Base-by-base conservation (phyloP, 2,113 vertebrate species). In the Chauna torquata region DNA sequence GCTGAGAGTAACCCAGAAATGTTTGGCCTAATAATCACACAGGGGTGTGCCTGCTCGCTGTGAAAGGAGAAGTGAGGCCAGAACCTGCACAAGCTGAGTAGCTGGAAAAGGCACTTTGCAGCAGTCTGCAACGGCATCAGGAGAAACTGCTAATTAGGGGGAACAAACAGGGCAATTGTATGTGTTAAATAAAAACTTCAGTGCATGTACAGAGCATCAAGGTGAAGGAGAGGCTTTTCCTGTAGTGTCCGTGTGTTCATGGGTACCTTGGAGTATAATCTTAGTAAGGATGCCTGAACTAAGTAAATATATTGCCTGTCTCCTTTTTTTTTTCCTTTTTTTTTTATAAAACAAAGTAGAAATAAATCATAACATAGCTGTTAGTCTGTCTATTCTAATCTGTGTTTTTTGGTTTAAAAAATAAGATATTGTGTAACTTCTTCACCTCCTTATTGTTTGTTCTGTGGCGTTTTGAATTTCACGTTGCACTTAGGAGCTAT, bases 241-340 rank as follows among this genome's bases (percentile, higher is more conserved):
- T 83, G 18, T 22, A 24, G 25, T 22, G 19, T 38, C 18, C 6
- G 0, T 12, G 45, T 27, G 16, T 15, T 12, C 44, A 1, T 7
- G 11, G 61, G 4, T 52, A 34, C 34, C 30, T 3, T 18, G 64
- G 12, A 71, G 11, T 55, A 55, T 7, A 28, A 10, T n/a, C 24
- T 58, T 28, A 12, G 27, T 54, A 45, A 45, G 4, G 1, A 36
- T 22, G 42, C 36, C 12, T 0, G 0, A 83, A 50, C 59, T 69
- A 55, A 45, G 45, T n/a, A 27, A 24, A 12, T 65, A 40, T 5
- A 9, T 12, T 69, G 44, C 32, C 7, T 32, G 19, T 18, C 23
- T 66, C 3, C 25, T 66, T 20, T 59, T 50, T 74, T 34, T 50
- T 24, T 23, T 50, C 25, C 24, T 6, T 50, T 50, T 52, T 7